These are phyloP conservation scores for Porphyrio hochstetteri DNA, from an alignment of 2,113 vertebrate genomes.

Conservation along the genomic window DNA sequence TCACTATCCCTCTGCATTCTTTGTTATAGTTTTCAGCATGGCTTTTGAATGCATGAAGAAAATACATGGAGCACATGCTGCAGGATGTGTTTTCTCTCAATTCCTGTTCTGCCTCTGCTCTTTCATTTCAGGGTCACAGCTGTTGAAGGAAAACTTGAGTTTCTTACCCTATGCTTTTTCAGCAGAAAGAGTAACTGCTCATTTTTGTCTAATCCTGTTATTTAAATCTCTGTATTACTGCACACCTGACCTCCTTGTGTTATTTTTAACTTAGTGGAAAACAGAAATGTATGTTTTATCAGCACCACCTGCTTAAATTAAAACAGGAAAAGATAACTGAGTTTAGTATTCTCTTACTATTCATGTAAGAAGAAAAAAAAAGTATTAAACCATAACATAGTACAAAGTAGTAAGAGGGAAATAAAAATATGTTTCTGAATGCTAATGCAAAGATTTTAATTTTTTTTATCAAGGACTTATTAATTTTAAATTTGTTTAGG, in stretches of 20 bases:
- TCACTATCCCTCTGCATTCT: background rate
- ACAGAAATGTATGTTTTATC: constrained; percentile 6
- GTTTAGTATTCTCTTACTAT: background rate
- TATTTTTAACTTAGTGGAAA: constrained; percentile 52
- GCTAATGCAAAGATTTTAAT: background rate
- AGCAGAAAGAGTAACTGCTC: constrained; percentile 3
- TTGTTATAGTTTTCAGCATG: background rate
- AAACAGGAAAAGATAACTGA: background rate
- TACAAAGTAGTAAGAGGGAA: background rate
- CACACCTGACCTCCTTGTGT: background rate
- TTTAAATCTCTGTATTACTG: constrained; percentile 19
- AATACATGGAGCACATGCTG: background rate
- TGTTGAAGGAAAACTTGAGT: background rate
- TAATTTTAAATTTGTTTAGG: background rate
- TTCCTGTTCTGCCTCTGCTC: background rate
- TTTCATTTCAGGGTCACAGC: background rate
- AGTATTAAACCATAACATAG: background rate
- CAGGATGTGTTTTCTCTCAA: background rate
- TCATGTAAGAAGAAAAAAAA: background rate
- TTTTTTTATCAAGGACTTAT: background rate
- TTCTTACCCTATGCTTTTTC: constrained; percentile 10
- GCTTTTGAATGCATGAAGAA: background rate
- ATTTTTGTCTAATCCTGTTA: constrained; percentile 13
- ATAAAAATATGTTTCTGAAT: background rate
- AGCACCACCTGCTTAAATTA: background rate